These are phyloP conservation scores for Coracopsis vasa DNA, from an alignment of 2,113 vertebrate species.

Conservation along the genomic window DNA sequence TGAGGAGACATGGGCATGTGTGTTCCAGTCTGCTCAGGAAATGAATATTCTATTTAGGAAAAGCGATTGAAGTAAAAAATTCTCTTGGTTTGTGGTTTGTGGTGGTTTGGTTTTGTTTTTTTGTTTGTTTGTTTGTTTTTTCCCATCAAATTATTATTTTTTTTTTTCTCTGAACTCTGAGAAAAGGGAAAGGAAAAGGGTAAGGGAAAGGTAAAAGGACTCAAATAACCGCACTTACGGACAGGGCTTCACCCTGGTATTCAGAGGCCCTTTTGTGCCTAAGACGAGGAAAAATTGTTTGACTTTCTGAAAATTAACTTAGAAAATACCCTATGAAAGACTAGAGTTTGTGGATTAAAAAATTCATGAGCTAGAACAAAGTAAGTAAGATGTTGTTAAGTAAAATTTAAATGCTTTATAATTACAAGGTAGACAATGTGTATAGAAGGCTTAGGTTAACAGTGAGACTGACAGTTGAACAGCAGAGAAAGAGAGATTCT, in stretches of 20 bases:
- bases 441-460: background rate
- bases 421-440: fast-evolving
- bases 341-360: background rate
- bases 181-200: background rate
- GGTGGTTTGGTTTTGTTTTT: background rate
- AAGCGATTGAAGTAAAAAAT: background rate
- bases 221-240: background rate
- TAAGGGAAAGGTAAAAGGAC: background rate
- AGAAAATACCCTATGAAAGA: background rate
- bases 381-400: background rate
- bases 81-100: fast-evolving
- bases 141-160: background rate
- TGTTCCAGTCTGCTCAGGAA: background rate
- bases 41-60: background rate
- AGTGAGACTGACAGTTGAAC: background rate
- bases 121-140: background rate
- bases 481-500: background rate
- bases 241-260: background rate
- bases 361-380: background rate
- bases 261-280: background rate
- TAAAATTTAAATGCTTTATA: background rate
- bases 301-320: background rate
- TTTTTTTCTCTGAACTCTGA: background rate
- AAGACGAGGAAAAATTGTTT: background rate
- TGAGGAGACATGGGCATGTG: fast-evolving